phyloP scores from a whole-genome alignment of 1,140 invertebrate genomes.

The Ceratosolen solmsi region DNA sequence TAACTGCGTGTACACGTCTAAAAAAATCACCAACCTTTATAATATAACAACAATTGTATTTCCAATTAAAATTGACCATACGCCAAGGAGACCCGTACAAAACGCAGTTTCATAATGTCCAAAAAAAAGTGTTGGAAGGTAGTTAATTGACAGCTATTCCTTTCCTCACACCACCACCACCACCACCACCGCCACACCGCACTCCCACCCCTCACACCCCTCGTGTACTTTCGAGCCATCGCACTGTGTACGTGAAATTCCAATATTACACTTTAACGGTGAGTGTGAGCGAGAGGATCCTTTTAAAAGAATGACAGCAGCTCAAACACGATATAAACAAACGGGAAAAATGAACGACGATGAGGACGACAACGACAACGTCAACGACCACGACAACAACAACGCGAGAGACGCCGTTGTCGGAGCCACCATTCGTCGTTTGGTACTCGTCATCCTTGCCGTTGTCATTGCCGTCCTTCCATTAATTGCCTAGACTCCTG shows the following conservation, averaged over 20 bases:
- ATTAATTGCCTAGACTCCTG: conserved; percentile 16
- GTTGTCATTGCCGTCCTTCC: not conserved
- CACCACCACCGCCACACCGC: too few relatives aligned
- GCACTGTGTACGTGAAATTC: not conserved
- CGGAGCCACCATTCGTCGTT: too few relatives aligned
- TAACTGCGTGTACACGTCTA: too few relatives aligned
- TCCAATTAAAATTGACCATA: too few relatives aligned
- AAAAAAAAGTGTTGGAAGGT: not conserved
- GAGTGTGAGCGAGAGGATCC: not conserved
- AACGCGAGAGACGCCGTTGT: not conserved
- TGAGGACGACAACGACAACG: not conserved
- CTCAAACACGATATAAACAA: not conserved
- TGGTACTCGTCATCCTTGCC: too few relatives aligned
- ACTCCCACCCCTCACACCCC: too few relatives aligned
- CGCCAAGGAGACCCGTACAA: too few relatives aligned
- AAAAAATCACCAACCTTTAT: too few relatives aligned
- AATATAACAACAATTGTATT: too few relatives aligned
- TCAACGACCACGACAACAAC: too few relatives aligned
- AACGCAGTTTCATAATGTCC: too few relatives aligned
- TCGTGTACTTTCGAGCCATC: not conserved
- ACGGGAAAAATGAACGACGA: not conserved
- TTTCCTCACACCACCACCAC: too few relatives aligned
- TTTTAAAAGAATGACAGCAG: not conserved
- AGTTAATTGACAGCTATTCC: not conserved
- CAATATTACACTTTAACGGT: not conserved